phyloP scores from a whole-genome alignment of 2,888 invertebrate genomes.

The Dusona sp. region DNA sequence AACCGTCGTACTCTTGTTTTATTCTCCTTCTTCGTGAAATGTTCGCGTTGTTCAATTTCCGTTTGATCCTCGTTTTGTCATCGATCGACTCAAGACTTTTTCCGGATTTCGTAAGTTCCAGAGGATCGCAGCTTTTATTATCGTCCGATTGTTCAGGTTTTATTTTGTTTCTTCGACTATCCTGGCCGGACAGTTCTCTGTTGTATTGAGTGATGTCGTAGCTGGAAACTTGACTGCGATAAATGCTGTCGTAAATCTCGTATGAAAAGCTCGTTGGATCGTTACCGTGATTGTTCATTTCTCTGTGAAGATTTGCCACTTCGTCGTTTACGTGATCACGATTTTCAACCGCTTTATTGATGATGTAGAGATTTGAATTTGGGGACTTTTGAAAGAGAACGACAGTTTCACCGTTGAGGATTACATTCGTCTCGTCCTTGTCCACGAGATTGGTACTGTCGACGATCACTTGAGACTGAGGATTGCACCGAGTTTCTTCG shows the following conservation, averaged over 20 bases:
- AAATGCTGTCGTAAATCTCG: conserved; percentile 68
- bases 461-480: conserved; percentile 28
- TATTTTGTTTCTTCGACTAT: conserved; percentile 59
- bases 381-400: conserved; percentile 81
- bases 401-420: conserved; percentile 82
- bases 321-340: conserved; percentile 74
- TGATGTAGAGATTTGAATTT: conserved; percentile 83
- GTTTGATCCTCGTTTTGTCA: conserved; percentile 69
- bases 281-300: conserved; percentile 67
- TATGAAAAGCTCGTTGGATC: conserved; percentile 60
- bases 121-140: conserved; percentile 59
- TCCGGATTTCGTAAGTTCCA: conserved; percentile 68
- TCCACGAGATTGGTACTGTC: conserved; percentile 58
- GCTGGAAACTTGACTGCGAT: conserved; percentile 56
- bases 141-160: conserved; percentile 66
- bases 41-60: conserved; percentile 68
- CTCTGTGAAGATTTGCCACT: conserved; percentile 54
- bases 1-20: conserved; percentile 66
- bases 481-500: conserved; percentile 24
- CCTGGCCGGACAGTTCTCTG: conserved; percentile 67
- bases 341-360: conserved; percentile 82
- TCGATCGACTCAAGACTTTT: conserved; percentile 67
- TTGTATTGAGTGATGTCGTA: conserved; percentile 69
- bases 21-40: conserved; percentile 66
- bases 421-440: conserved; percentile 80